phyloP scores from a whole-genome alignment of 2,888 invertebrate genomes.

The Shargacucullia verbasci region DNA sequence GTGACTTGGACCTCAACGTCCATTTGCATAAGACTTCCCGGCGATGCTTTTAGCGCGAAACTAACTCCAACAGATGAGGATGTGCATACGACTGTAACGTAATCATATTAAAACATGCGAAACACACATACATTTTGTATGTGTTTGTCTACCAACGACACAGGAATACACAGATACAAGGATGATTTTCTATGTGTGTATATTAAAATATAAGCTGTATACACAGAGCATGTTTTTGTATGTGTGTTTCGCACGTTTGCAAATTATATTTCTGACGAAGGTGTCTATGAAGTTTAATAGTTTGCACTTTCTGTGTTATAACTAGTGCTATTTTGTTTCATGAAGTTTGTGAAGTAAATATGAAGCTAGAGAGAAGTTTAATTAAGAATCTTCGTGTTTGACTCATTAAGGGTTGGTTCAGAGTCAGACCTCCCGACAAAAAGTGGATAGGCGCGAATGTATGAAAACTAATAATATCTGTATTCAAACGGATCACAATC shows the following conservation, averaged over 20 bases:
- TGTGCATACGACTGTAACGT: constrained; percentile 26
- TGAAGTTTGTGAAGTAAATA: no score
- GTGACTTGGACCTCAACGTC: constrained; percentile 36
- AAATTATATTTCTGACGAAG: constrained; percentile 1
- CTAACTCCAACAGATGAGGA: constrained; percentile 33
- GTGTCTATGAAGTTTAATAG: constrained; percentile 1
- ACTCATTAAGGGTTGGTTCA: no score
- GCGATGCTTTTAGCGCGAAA: constrained; percentile 52
- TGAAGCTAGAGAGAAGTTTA: no score
- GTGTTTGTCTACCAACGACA: not conserved
- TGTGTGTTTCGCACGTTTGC: not conserved
- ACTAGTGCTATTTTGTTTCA: not conserved
- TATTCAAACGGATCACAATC: no score
- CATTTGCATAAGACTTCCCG: constrained; percentile 55
- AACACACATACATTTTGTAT: constrained; percentile 22
- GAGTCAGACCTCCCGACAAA: no score
- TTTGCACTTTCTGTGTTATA: not conserved
- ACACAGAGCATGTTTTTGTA: no score
- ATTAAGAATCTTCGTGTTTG: no score
- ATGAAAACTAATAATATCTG: no score
- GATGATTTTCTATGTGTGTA: constrained; percentile 1
- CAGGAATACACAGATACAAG: constrained; percentile 4
- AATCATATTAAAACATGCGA: constrained; percentile 41
- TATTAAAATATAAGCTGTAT: no score
- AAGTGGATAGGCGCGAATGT: no score